phyloP scores from a whole-genome alignment of 1,140 invertebrate species.

The Cotesia glomerata region DNA sequence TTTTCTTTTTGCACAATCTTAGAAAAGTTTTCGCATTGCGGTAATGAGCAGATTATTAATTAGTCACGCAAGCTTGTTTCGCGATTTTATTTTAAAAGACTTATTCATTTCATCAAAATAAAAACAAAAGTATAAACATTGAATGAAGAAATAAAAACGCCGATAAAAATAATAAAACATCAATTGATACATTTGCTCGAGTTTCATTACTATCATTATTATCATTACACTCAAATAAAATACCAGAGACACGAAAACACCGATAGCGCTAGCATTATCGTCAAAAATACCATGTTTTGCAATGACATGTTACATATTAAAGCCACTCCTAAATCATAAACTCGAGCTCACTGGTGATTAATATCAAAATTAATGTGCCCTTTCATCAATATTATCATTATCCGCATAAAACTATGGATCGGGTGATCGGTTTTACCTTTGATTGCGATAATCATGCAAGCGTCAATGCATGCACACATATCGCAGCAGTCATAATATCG shows the following conservation, averaged over 20 bases:
- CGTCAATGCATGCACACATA: neutral
- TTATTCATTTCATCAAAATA: neutral
- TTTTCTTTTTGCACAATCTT: neutral
- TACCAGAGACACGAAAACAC: too few species aligned
- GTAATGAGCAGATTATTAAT: neutral
- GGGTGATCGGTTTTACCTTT: neutral
- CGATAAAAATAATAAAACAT: too few species aligned
- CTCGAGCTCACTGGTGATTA: constrained; percentile 1
- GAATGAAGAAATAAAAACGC: too few species aligned
- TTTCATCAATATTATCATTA: neutral
- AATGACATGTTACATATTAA: neutral
- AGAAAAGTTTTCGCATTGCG: neutral
- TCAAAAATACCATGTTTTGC: too few species aligned
- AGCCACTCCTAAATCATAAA: constrained; percentile 36
- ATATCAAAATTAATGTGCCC: constrained; percentile 3
- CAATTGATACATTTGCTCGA: too few species aligned
- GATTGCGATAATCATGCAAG: neutral
- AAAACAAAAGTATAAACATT: neutral
- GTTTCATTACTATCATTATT: too few species aligned
- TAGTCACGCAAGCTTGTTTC: neutral
- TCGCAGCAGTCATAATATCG: neutral
- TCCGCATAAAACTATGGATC: neutral
- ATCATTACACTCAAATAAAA: too few species aligned
- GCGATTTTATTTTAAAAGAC: neutral
- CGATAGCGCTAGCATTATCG: too few species aligned